Evolutionary conservation across 53 echinoderm and acorn worm genomes (phyloP).

Genomic region (Holothuria scabra): DNA sequence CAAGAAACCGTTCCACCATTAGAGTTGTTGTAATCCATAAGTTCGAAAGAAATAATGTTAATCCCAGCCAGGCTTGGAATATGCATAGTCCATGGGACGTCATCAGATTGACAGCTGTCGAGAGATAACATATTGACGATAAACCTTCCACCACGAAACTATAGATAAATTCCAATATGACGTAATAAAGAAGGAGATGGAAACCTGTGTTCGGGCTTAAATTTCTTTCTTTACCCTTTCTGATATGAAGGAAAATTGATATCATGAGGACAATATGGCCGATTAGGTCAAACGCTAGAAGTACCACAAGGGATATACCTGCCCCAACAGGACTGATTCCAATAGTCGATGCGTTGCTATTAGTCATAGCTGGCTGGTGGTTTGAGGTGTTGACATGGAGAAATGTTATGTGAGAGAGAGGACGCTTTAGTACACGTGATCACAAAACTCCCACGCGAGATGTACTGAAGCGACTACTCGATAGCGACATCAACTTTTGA

Average conservation of each 20-base stretch:
- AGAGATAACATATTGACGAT: slow-evolving; percentile 1
- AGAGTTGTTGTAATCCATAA: background rate
- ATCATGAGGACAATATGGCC: background rate
- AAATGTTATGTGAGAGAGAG: too few species aligned
- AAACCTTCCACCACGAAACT: background rate
- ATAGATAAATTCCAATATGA: background rate
- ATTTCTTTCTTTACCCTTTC: background rate
- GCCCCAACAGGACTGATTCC: slow-evolving; percentile 17
- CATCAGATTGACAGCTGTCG: background rate
- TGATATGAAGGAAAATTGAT: background rate
- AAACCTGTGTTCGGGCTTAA: background rate
- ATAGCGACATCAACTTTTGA: too few species aligned
- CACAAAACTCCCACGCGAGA: too few species aligned
- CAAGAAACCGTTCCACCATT: background rate
- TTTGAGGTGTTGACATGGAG: too few species aligned
- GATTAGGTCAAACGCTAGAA: slow-evolving; percentile 1
- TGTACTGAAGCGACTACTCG: too few species aligned
- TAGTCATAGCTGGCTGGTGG: background rate
- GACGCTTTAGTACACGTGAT: too few species aligned
- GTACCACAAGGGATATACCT: slow-evolving; percentile 13
- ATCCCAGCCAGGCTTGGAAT: slow-evolving; percentile 18
- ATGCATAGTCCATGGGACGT: slow-evolving; percentile 16
- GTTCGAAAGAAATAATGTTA: background rate
- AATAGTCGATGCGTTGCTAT: background rate
- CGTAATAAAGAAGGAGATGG: slow-evolving; percentile 2